These are phyloP conservation scores for Leptinotarsa lineolata DNA, from an alignment of 1,140 invertebrate species.

Conservation along the genomic window DNA sequence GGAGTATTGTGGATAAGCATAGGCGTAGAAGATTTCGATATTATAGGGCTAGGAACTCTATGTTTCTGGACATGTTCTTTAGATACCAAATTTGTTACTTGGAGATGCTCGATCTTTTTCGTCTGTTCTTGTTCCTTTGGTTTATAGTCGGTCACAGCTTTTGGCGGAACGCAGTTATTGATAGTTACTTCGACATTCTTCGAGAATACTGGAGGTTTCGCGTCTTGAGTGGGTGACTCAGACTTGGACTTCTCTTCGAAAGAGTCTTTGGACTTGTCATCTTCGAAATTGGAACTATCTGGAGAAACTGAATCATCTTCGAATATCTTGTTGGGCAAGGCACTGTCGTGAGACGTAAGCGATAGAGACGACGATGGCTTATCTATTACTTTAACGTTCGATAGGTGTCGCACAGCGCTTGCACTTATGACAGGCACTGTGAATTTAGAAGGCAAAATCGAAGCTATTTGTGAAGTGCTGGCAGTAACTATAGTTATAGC, in stretches of 20 bases:
- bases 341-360: slow-evolving; percentile 61
- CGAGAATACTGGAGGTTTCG: slow-evolving; percentile 28
- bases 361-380: slow-evolving; percentile 62
- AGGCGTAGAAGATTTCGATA: slow-evolving; percentile 45
- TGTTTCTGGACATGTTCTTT: slow-evolving; percentile 38
- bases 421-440: slow-evolving; percentile 54
- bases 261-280: slow-evolving; percentile 52
- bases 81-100: slow-evolving; percentile 30
- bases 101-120: slow-evolving; percentile 22
- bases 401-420: slow-evolving; percentile 52
- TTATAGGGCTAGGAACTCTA: slow-evolving; percentile 40
- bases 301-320: slow-evolving; percentile 66
- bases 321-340: slow-evolving; percentile 65
- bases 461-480: slow-evolving; percentile 51
- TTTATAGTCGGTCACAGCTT: slow-evolving; percentile 17
- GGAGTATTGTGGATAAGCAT: slow-evolving; percentile 48
- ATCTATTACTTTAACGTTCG: slow-evolving; percentile 55
- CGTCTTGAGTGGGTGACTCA: slow-evolving; percentile 33
- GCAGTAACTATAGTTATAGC: slow-evolving; percentile 53
- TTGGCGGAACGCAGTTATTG: slow-evolving; percentile 1
- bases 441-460: slow-evolving; percentile 50
- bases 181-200: slow-evolving; percentile 18
- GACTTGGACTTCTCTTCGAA: slow-evolving; percentile 49
- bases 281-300: slow-evolving; percentile 60
- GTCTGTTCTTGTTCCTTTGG: slow-evolving; percentile 8